Base-by-base conservation (phyloP, 2,888 invertebrate species). In the Protodeltote pygarga region DNA sequence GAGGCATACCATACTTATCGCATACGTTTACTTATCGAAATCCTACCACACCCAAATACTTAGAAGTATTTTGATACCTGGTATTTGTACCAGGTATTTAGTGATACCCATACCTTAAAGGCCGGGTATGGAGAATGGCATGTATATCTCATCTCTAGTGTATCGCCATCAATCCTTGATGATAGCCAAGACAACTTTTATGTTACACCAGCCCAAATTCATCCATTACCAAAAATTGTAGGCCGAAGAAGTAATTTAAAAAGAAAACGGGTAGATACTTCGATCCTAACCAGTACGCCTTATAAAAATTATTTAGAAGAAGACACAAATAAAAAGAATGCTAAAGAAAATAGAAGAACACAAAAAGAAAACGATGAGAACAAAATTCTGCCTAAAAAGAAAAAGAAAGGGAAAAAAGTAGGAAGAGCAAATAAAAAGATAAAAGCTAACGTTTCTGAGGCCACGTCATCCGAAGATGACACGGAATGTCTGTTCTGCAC, bases 401-500 rank as follows among this genome's bases (percentile, higher is more conserved):
- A 47, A 40, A 32, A 34, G 34, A 34, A 47, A 24, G 28, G 21
- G 9, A 34, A 47, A 34, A 21, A 39, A 19, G 34, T 21, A 38
- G 17, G 10, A 25, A 15, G 39, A 6, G 21, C n/a, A 33, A 40
- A 13, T 39, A 14, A 29, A 31, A 28, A 28, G 8, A 33, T n/a
- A n/a, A n/a, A n/a, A n/a, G n/a, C n/a, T n/a, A n/a, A n/a, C n/a
- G n/a, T n/a, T n/a, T n/a, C n/a, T n/a, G n/a, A n/a, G n/a, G n/a
- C n/a, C n/a, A n/a, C n/a, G 8, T 34, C 27, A 17, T 20, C 28
- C 13, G 23, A 29, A 31, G 48, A 48, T 37, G 48, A 48, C 23
- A 24, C 41, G 5, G 48, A 48, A 41, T 48, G 48, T 16, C 34
- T 48, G 11, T 48, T 41, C 32, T 48, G 48, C 31, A 48, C 41